Evolutionary conservation across 2,888 invertebrate species (phyloP), one percentile per base, ranked within the genome.

Genomic region (Adineta ricciae): DNA sequence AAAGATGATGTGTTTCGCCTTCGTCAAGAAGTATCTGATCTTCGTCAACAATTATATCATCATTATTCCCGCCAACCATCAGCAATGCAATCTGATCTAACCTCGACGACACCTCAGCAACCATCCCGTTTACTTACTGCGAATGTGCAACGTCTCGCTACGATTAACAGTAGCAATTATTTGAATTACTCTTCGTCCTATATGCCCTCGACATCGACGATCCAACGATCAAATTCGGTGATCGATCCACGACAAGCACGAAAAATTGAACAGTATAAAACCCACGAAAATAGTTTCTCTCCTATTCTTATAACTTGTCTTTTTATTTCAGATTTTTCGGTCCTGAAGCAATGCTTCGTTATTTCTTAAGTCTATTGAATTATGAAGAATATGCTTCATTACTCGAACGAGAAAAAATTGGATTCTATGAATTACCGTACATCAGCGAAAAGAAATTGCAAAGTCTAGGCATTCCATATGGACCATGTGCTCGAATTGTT

Each of bases 351-450:
- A 73, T 73, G 73, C 73, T 73, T 38, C 73, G 73, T 36, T 73
- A 73, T 73, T 73, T 73, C 19, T n/a, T 73, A n/a, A 73, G 73
- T 73, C 38, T 73, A 73, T 41, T 73, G 24, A 41, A 41, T 38
- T 73, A 73, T 73, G 92, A 96, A 96, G 95, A 95, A 94, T 96
- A 95, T 90, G 94, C 94, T 56, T 92, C 92, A 0, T 92, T 94
- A 83, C 93, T 96, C 87, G 95, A 95, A 89, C 93, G 93, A 87
- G 95, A 96, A 91, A 94, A 94, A 88, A 89, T 90, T 82, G 95
- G 95, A 16, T 94, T 96, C 91, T 94, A 95, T 52, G 96, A 96
- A 90, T 91, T 96, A 86, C 95, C 96, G 0, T 96, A 95, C 91
- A 92, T 96, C 87, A 95, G 94, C 0, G 96, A 96, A 89, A 95